Evolutionary conservation across 92 coral and sea anemone genomes (phyloP).

Genomic region (Bergia sp.): DNA sequence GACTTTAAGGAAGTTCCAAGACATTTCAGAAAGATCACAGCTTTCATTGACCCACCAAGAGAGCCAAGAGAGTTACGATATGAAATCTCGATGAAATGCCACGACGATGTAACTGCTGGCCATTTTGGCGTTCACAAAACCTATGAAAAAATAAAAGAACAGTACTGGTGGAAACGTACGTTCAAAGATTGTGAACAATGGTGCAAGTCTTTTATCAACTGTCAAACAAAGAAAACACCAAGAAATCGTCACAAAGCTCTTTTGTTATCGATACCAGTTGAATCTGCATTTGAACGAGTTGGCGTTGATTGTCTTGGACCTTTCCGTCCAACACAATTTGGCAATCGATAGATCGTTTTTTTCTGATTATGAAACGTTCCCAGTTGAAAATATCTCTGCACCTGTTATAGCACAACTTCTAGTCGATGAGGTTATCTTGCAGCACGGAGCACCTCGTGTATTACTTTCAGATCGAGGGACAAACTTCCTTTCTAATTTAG

Average conservation of each 20-base stretch:
- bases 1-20: no score
- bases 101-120: constrained; percentile 47
- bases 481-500: constrained; percentile 56
- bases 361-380: constrained; percentile 69
- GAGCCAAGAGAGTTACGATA: background rate
- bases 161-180: constrained; percentile 59
- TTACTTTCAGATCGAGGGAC: constrained; percentile 68
- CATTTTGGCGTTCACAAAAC: constrained; percentile 60
- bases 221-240: constrained; percentile 55
- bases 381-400: constrained; percentile 57
- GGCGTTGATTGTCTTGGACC: constrained; percentile 67
- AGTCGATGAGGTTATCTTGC: constrained; percentile 53
- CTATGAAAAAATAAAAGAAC: constrained; percentile 27
- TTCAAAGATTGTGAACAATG: constrained; percentile 61
- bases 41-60: no score
- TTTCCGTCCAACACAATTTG: constrained; percentile 54
- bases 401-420: constrained; percentile 56
- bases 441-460: constrained; percentile 59
- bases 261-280: constrained; percentile 47
- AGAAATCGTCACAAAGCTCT: constrained; percentile 41
- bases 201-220: constrained; percentile 50
- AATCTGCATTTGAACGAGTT: constrained; percentile 41
- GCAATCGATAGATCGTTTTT: constrained; percentile 66
- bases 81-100: constrained; percentile 33
- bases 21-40: no score